Base-by-base conservation (phyloP, 2,797 vertebrate genomes). In the Sebastes ruberrimus region DNA sequence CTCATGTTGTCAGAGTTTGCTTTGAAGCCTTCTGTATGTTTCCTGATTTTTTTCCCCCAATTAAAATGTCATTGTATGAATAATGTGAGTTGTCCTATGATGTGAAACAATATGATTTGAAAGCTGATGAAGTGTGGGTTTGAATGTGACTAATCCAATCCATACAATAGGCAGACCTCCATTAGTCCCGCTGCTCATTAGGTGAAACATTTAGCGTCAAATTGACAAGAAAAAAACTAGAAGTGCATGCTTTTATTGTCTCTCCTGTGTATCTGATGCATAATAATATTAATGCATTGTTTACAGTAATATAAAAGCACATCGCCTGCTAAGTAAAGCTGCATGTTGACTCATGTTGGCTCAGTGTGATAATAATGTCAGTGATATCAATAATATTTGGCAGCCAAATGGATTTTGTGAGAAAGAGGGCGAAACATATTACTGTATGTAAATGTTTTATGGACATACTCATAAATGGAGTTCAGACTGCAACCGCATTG, bases 371-470 rank as follows among this genome's bases (percentile, higher is more conserved):
- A 82, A 87, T 86, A 87, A 89, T 84, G 84, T 90, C 84, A 86
- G 76, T 81, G 72, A 82, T 79, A 92, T 90, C 88, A 88, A 89
- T 87, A 89, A 79, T 84, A 86, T 85, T 89, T 91, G 83, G 73
- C 84, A 89, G 84, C 18, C 4, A 83, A 83, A 83, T 82, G 63
- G 62, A 86, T 88, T 88, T 80, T 30, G 46, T 67, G 22, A 79
- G 85, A 83, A 87, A 76, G 64, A 78, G 71, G 74, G 69, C 16
- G 22, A 91, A 88, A 84, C 82, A 76, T 81, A 89, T 93, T 88
- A 90, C 76, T 84, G 23, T 80, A 93, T 93, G 89, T 89, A 89
- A 92, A 92, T 93, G 87, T 87, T 84, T 93, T 80, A 90, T 93
- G 86, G 85, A 91, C 90, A 87, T 81, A 78, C 55, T 89, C 81